Percentiles rank a stretch among this genome's conserved stretches.
These are phyloP conservation scores for Vulpes vulpes DNA, from an alignment of 2,113 vertebrate species.

Conservation along the genomic window DNA sequence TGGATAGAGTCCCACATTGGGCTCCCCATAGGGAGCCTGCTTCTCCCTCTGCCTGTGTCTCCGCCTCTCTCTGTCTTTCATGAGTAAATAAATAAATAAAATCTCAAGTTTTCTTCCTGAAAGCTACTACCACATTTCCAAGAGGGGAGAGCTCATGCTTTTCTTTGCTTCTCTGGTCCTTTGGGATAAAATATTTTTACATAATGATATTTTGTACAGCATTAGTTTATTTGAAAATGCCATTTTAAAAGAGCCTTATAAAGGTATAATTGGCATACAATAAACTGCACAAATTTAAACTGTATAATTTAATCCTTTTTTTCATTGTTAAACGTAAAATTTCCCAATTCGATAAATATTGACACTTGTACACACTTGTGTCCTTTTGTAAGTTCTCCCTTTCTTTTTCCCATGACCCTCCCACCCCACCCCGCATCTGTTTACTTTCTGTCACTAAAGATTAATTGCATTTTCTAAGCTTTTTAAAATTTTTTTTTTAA, in stretches of 20 bases:
- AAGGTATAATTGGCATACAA: not conserved
- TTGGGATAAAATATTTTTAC: not conserved
- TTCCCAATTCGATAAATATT: not conserved
- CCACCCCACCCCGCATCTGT: not conserved
- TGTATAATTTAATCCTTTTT: not conserved
- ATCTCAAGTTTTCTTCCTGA: not conserved
- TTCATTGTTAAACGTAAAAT: not conserved
- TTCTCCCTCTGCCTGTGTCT: no score
- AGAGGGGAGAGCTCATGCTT: not conserved
- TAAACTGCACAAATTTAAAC: conserved; percentile 8
- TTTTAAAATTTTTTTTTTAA: no score
- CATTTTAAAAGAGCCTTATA: not conserved
- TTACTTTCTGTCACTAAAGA: not conserved
- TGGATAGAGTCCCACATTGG: no score
- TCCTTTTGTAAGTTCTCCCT: not conserved
- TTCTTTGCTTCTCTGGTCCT: not conserved
- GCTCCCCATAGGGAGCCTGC: no score
- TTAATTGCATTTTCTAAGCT: not conserved
- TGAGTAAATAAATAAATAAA: no score
- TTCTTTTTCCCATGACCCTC: not conserved
- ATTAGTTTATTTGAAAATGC: not conserved
- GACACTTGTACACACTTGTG: not conserved
- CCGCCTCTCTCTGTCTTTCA: no score
- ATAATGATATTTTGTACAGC: not conserved
- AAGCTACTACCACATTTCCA: not conserved